Conservation (phyloP, 2,888 invertebrate species). For the Tuta absoluta region DNA sequence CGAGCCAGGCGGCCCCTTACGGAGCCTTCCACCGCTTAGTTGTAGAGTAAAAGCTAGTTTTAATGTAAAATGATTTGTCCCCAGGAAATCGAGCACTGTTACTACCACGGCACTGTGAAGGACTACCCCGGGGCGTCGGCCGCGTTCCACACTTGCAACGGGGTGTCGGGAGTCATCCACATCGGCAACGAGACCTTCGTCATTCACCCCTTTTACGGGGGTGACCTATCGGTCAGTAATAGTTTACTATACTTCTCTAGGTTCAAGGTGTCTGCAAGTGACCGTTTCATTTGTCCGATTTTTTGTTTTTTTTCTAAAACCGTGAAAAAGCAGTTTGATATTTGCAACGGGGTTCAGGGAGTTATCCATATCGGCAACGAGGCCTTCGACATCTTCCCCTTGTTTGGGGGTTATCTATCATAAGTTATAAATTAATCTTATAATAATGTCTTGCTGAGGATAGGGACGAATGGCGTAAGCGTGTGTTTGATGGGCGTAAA, state of each 20-base stretch:
- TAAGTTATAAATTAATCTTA: constrained; percentile 85
- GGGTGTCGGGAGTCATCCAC: constrained; percentile 98
- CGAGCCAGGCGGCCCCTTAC: too few relatives aligned
- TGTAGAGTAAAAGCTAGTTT: neutral
- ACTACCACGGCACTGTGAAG: constrained; percentile 98
- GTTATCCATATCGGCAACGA: constrained; percentile 99
- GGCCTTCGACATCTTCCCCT: constrained; percentile 98
- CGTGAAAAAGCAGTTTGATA: too few relatives aligned
- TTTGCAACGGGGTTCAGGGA: constrained; percentile 90
- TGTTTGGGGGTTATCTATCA: constrained; percentile 97
- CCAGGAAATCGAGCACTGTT: constrained; percentile 98
- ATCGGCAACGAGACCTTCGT: constrained; percentile 99
- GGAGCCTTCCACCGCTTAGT: too few relatives aligned
- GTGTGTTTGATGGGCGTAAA: too few relatives aligned
- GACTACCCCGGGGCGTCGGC: constrained; percentile 98
- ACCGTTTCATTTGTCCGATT: too few relatives aligned
- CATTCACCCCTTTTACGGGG: constrained; percentile 98
- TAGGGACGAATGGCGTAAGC: too few relatives aligned
- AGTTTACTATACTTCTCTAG: neutral
- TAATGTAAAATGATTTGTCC: constrained; percentile 30
- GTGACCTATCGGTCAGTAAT: constrained; percentile 95
- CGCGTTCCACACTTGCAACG: constrained; percentile 98
- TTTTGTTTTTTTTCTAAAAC: too few relatives aligned
- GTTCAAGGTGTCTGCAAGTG: neutral
- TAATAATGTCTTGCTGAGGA: too few relatives aligned